Evolutionary conservation across 2,113 vertebrate genomes (phyloP).

Genomic region (Megalops atlanticus): DNA sequence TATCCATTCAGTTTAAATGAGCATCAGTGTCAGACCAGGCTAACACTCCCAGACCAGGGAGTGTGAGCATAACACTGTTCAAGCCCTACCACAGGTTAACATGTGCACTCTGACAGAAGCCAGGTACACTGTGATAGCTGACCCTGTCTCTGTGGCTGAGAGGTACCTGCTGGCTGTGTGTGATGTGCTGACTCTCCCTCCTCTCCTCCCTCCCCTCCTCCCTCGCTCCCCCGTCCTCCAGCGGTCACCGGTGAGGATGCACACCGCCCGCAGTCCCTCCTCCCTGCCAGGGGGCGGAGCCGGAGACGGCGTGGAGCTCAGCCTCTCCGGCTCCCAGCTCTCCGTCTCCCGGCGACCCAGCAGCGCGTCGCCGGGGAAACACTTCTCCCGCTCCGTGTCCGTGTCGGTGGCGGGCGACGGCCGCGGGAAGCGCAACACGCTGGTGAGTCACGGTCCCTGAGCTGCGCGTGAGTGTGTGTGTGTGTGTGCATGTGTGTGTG

Average conservation of each 20-base stretch:
- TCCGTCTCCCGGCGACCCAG: slow-evolving; percentile 74
- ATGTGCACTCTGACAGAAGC: too few relatives aligned
- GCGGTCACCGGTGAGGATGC: slow-evolving; percentile 71
- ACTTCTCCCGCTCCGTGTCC: slow-evolving; percentile 76
- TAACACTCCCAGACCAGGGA: too few relatives aligned
- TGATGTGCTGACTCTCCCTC: not conserved
- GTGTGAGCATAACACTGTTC: too few relatives aligned
- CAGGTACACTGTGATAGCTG: too few relatives aligned
- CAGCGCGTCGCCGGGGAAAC: slow-evolving; percentile 73
- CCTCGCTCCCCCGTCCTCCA: not conserved
- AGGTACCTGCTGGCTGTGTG: not conserved
- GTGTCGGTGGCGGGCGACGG: slow-evolving; percentile 69
- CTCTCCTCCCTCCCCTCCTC: not conserved
- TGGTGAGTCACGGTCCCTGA: slow-evolving; percentile 67
- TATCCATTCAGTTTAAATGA: too few relatives aligned
- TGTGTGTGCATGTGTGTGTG: not conserved
- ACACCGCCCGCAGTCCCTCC: slow-evolving; percentile 70
- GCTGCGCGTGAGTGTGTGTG: not conserved
- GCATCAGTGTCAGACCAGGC: too few relatives aligned
- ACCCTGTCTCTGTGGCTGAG: not conserved
- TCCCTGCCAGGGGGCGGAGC: slow-evolving; percentile 52
- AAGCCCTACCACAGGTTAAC: too few relatives aligned
- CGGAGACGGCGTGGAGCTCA: slow-evolving; percentile 67
- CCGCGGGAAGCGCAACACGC: slow-evolving; percentile 72
- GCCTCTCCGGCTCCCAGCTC: slow-evolving; percentile 76